These are phyloP conservation scores for Ibidorhyncha struthersii DNA, from an alignment of 2,113 vertebrate species.

Conservation along the genomic window DNA sequence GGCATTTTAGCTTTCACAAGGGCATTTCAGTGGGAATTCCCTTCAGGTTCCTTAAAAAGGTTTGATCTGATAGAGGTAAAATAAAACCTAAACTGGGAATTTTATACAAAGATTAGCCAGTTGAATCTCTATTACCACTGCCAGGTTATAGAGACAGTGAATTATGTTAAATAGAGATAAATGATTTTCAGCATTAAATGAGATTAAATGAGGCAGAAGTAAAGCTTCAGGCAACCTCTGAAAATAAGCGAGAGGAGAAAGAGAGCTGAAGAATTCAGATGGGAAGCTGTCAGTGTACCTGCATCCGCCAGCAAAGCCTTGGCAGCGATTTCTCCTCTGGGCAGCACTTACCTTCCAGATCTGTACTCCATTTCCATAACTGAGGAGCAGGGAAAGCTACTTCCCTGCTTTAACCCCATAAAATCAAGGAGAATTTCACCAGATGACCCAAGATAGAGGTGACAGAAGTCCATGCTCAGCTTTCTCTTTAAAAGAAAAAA, in stretches of 20 bases:
- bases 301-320: not conserved
- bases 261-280: not conserved
- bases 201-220: not conserved
- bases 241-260: not conserved
- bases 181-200: not conserved
- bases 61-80: not conserved
- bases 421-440: not conserved
- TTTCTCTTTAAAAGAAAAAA: not conserved
- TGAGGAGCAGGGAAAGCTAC: not conserved
- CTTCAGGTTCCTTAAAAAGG: not conserved
- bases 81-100: not conserved
- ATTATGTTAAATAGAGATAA: not conserved
- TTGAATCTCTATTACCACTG: not conserved
- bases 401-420: not conserved
- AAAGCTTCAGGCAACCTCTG: not conserved
- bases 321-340: not conserved
- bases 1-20: not conserved
- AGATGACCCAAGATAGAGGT: not conserved
- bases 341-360: not conserved
- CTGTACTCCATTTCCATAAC: not conserved
- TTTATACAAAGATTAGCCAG: not conserved
- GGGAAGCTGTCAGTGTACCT: not conserved
- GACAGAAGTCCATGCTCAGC: rapidly evolving
- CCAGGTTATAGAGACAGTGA: not conserved
- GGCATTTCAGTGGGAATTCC: not conserved